A percentile compares a stretch with the other conserved stretches of the same genome.
Conservation (phyloP, 2,113 vertebrate genomes). For the Etheostoma spectabile region DNA sequence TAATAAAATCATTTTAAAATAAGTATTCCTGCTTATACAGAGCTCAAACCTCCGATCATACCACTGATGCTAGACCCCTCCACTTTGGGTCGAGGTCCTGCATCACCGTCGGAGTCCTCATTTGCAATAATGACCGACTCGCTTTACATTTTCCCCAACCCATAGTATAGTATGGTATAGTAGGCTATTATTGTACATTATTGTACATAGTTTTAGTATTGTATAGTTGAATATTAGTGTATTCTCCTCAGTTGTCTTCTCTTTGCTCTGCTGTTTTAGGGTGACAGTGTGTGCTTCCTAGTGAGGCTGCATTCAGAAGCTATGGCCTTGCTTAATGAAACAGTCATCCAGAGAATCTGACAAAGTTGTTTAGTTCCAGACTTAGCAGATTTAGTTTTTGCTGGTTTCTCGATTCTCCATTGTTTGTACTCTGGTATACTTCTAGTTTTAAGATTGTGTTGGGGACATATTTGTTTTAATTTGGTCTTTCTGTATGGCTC, state of each 20-base stretch:
- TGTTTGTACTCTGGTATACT: not conserved
- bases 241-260: not conserved
- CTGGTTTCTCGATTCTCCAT: not conserved
- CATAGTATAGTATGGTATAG: not conserved
- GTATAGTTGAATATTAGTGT: not conserved
- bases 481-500: too few species aligned
- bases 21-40: too few species aligned
- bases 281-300: not conserved
- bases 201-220: not conserved
- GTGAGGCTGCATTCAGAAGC: slow-evolving; percentile 17
- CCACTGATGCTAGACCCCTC: too few species aligned
- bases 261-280: not conserved
- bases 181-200: not conserved
- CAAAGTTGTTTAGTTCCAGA: not conserved
- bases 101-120: too few species aligned
- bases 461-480: not conserved
- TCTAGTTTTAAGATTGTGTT: not conserved
- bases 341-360: slow-evolving; percentile 17
- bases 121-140: too few species aligned
- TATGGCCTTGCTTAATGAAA: not conserved
- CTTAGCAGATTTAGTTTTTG: not conserved
- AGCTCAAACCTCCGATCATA: too few species aligned
- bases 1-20: too few species aligned
- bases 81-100: too few species aligned
- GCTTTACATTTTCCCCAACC: too few species aligned